Conservation (phyloP, 2,113 vertebrate species). For the Sander lucioperca region DNA sequence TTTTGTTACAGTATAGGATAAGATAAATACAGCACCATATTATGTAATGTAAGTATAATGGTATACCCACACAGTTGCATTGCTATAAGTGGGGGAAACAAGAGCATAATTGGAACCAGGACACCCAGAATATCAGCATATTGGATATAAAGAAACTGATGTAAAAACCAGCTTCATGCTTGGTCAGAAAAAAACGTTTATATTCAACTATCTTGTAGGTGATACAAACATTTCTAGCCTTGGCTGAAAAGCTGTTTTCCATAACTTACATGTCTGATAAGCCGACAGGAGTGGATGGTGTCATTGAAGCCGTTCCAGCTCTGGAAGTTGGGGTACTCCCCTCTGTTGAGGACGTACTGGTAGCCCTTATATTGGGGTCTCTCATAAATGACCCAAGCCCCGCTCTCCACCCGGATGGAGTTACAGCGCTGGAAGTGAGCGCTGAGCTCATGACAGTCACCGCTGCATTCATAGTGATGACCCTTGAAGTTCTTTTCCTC, state of each 20-base stretch:
- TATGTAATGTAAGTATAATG: background rate
- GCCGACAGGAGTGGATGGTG: constrained; percentile 64
- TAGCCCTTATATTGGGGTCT: constrained; percentile 61
- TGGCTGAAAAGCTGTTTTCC: background rate
- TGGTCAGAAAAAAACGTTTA: background rate
- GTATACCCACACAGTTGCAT: background rate
- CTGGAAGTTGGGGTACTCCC: constrained; percentile 70
- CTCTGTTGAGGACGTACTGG: constrained; percentile 68
- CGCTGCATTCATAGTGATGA: constrained; percentile 69
- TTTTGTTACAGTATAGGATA: background rate
- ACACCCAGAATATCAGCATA: background rate
- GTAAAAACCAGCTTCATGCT: background rate
- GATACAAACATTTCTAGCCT: background rate
- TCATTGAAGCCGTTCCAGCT: constrained; percentile 69
- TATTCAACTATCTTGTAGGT: too few relatives aligned
- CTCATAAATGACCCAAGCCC: constrained; percentile 75
- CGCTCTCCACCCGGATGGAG: constrained; percentile 76
- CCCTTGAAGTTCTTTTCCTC: constrained; percentile 80
- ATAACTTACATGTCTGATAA: constrained; percentile 58
- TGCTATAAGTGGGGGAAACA: background rate
- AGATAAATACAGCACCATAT: background rate
- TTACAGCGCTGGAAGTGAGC: constrained; percentile 73
- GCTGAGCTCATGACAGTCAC: constrained; percentile 72
- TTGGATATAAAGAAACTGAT: background rate
- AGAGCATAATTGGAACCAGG: background rate